Evolutionary conservation across 2,113 vertebrate species (phyloP).

Genomic region (Leptodactylus fuscus): DNA sequence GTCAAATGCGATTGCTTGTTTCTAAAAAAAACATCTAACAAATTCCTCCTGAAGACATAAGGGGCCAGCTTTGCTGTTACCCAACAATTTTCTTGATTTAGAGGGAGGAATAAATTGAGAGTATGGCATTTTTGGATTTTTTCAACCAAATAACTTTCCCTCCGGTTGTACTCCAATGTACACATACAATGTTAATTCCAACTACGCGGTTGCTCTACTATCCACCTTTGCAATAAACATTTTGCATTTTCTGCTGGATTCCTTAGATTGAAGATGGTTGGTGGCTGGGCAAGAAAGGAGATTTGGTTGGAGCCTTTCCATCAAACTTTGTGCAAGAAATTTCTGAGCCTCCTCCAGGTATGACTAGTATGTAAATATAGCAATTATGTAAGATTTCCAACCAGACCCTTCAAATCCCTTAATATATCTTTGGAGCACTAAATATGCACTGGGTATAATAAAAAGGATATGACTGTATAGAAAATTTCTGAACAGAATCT

Average conservation of each 20-base stretch:
- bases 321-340: conserved; percentile 89
- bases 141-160: not conserved
- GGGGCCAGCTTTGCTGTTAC: not conserved
- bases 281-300: conserved; percentile 86
- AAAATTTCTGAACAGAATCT: not conserved
- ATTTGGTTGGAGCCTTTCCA: conserved; percentile 84
- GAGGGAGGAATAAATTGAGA: not conserved
- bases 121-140: not conserved
- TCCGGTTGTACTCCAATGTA: not conserved
- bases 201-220: too few relatives aligned
- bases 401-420: not conserved
- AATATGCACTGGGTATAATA: too few relatives aligned
- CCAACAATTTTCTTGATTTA: not conserved
- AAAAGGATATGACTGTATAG: not conserved
- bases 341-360: conserved; percentile 67
- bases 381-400: not conserved
- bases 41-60: not conserved
- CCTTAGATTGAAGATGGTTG: conserved; percentile 89
- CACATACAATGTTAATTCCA: not conserved
- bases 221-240: not conserved
- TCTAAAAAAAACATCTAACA: not conserved
- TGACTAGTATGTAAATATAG: conserved; percentile 36
- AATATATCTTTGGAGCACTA: not conserved
- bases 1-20: not conserved
- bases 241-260: not conserved